Conservation (phyloP, 2,888 invertebrate genomes). For the Clanis bilineata region DNA sequence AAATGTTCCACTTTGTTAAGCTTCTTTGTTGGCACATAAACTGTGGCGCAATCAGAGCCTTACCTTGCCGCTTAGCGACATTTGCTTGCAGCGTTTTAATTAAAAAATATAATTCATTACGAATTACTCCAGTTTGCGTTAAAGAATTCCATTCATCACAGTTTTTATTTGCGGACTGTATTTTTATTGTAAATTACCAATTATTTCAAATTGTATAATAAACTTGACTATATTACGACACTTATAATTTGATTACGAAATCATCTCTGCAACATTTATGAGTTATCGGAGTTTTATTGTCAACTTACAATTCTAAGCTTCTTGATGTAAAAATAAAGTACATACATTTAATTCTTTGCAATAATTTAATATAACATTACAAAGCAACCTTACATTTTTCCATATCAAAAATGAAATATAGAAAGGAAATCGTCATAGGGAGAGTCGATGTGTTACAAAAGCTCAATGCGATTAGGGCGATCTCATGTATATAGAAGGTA, state of each 20-base stretch:
- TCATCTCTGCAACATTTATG: no score
- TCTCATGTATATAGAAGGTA: not conserved
- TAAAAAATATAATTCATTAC: slow-evolving; percentile 39
- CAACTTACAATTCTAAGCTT: no score
- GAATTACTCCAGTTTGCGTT: slow-evolving; percentile 19
- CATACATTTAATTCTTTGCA: not conserved
- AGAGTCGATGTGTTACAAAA: not conserved
- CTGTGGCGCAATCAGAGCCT: slow-evolving; percentile 32
- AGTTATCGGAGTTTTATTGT: no score
- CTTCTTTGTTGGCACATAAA: slow-evolving; percentile 40
- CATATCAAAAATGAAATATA: not conserved
- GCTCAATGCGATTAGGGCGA: slow-evolving; percentile 1
- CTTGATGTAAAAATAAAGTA: no score
- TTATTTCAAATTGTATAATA: not conserved
- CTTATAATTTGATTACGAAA: no score
- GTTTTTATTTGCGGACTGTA: not conserved
- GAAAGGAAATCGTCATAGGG: not conserved
- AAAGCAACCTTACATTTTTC: not conserved
- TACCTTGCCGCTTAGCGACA: slow-evolving; percentile 29
- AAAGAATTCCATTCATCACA: not conserved
- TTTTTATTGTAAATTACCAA: not conserved
- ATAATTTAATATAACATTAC: not conserved
- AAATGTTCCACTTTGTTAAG: slow-evolving; percentile 46
- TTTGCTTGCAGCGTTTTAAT: slow-evolving; percentile 40
- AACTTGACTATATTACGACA: no score